Percentiles rank a stretch among this genome's conserved stretches.
These are phyloP conservation scores for Dione juno DNA, from an alignment of 2,888 invertebrate genomes.

Conservation along the genomic window DNA sequence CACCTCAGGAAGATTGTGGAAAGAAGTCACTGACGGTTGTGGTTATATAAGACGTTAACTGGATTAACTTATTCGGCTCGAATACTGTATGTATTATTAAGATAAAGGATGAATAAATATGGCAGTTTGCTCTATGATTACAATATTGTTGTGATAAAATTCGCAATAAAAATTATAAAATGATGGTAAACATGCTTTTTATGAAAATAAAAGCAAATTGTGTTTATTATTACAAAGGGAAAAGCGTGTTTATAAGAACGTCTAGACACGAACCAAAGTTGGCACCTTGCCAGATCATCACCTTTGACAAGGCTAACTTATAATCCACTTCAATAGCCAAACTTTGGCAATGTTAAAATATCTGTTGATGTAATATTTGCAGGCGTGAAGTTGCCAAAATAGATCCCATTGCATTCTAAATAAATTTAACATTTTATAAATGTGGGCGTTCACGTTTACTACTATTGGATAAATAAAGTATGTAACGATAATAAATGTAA, in stretches of 20 bases:
- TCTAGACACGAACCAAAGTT: conserved; percentile 19
- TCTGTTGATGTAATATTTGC: conserved; percentile 28
- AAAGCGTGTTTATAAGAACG: conserved; percentile 8
- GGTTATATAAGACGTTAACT: conserved; percentile 21
- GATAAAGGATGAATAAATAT: not conserved
- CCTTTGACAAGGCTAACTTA: conserved; percentile 22
- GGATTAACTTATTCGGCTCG: conserved; percentile 20
- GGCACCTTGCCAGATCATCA: conserved; percentile 30
- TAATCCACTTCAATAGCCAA: conserved; percentile 17
- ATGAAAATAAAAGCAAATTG: not conserved
- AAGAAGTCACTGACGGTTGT: conserved; percentile 12
- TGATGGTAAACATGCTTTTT: not conserved
- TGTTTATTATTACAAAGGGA: conserved; percentile 4
- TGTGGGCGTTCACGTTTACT: conserved; percentile 1
- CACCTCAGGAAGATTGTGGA: conserved; percentile 15
- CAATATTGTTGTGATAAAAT: not conserved
- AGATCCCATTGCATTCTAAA: not conserved
- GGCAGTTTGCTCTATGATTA: not conserved
- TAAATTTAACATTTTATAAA: not conserved
- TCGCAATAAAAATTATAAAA: not conserved
- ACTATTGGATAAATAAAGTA: not conserved
- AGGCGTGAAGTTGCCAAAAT: conserved; percentile 3
- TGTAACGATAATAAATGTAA: not conserved
- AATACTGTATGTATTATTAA: conserved; percentile 4
- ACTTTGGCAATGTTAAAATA: conserved; percentile 26